Base-by-base conservation (phyloP, 2,888 invertebrate genomes). In the Miltochrista miniata region DNA sequence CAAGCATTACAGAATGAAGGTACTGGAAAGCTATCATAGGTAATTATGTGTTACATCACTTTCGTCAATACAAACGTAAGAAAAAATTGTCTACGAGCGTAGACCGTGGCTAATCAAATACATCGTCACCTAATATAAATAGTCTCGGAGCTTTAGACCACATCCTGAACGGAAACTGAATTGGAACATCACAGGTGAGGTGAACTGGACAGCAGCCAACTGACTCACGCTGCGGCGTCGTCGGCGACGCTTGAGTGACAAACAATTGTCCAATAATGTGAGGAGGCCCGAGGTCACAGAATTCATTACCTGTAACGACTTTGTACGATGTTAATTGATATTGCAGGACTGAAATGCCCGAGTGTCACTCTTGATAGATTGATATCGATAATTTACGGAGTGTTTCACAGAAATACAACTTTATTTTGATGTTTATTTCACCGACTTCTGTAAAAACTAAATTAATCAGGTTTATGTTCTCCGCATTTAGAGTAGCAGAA, bases 141-240 rank as follows among this genome's bases (percentile, higher is more conserved):
- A 88, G 85, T 70, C 61, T 62, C 51, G 51, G 57, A 66, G 65
- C 63, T 64, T 61, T 59, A 53, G 64, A 72, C 72, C 73, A 76
- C 83, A 85, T 85, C 86, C 85, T 84, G 79, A 81, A 72, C 85
- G 87, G 87, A 87, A 87, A 76, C 81, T 62, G 74, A 68, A 68
- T 68, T 68, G 68, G 68, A 66, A 68, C 68, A 68, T 68, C 82
- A 77, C 89, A 90, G 90, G 90, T 90, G 87, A 85, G 78, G 56
- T 58, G 64, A 54, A 61, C 81, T 89, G 88, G 88, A 79, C 52
- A 29, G 1, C 35, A 41, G 83, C 87, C 86, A 87, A 81, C 61
- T 79, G 78, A 81, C 76, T 81, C 79, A 80, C 68, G 12, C 49
- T 37, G 45, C 50, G 57, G 49, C 63, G 51, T 50, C 52, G 61